Base-by-base conservation (phyloP, 1,140 invertebrate genomes). In the Panonychus citri region DNA sequence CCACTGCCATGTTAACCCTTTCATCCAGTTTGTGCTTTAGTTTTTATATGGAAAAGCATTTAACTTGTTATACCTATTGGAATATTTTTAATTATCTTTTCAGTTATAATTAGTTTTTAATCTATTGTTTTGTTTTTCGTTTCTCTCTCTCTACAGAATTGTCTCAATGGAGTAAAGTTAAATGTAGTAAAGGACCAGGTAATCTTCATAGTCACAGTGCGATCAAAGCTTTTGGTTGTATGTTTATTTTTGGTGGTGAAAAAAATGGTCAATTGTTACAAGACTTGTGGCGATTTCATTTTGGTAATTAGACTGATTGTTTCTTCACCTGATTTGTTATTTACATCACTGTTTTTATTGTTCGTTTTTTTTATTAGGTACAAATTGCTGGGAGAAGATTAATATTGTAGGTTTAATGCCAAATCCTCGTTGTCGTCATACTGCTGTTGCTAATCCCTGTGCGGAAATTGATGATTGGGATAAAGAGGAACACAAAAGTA, bases 221-320 rank as follows among this genome's bases (percentile, higher is more conserved):
- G 1, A 79, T 81, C 59, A 77, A 81, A 64, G 74, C 84, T 17
- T 79, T 80, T 13, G 81, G 79, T 17, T 81, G 78, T 30, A 82
- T 89, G 78, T 74, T 86, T 37, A 73, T 89, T 17, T 84, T 86
- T 69, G 84, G 85, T 1, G 84, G 85, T 0, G 83, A 87, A 65
- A 74, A 76, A 59, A 73, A 74, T 57, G 83, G 83, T 1, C 72
- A 78, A 53, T 71, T 79, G 10, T 78, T 76, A 19, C 82, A 83
- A 66, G 83, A 87, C 63, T 69, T 89, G 1, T 89, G 85, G 85
- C 76, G 81, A 67, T 87, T 84, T 72, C 81, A 83, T 69, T 86
- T 86, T 67, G 78, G 82, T 85, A 74, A 70, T 25, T 28, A 27
- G 50, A 50, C 30, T 17, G n/a, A 7, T 21, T 26, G 27, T 43